phyloP scores from a whole-genome alignment of 2,888 invertebrate genomes.

The Cyclophora punctaria region DNA sequence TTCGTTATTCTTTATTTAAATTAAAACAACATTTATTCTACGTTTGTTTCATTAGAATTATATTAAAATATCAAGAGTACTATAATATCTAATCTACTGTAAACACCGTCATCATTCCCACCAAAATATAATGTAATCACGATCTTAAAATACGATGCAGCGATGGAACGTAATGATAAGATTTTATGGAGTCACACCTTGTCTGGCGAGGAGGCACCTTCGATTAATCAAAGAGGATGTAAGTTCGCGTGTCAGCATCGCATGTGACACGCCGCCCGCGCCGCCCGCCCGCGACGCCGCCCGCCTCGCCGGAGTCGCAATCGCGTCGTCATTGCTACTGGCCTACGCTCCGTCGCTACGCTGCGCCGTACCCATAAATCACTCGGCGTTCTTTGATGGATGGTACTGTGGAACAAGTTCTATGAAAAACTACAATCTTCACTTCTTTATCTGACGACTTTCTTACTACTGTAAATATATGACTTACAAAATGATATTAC shows the following conservation, averaged over 20 bases:
- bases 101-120: slow-evolving; percentile 8
- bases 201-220: slow-evolving; percentile 8
- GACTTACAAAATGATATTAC: neutral
- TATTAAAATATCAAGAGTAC: neutral
- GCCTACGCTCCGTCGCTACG: slow-evolving; percentile 54
- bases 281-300: slow-evolving; percentile 24
- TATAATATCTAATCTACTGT: neutral
- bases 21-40: no score
- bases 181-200: neutral
- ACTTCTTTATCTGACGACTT: slow-evolving; percentile 25
- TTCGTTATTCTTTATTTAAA: no score
- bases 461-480: slow-evolving; percentile 3
- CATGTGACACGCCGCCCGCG: slow-evolving; percentile 43
- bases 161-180: neutral
- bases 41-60: neutral
- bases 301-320: slow-evolving; percentile 30
- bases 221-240: slow-evolving; percentile 36
- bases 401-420: slow-evolving; percentile 35
- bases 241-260: slow-evolving; percentile 34
- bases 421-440: slow-evolving; percentile 37
- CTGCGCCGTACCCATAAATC: slow-evolving; percentile 63
- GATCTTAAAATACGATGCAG: neutral
- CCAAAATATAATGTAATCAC: no score
- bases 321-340: slow-evolving; percentile 63
- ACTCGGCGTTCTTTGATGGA: slow-evolving; percentile 61